Conservation (phyloP, 1,140 invertebrate genomes). For the Dryas iulia region DNA sequence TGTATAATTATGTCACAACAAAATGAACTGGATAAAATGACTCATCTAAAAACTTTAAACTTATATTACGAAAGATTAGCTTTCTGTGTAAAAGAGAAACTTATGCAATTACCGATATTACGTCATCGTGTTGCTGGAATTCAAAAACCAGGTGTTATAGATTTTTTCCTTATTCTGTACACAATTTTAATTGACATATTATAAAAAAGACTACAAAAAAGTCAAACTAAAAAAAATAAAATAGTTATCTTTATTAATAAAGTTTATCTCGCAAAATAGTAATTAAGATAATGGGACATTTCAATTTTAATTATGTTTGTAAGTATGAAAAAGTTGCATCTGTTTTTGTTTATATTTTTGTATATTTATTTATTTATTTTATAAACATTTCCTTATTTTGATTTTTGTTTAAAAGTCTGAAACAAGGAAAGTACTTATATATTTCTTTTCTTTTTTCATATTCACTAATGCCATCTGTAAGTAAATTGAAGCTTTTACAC, state of each 20-base stretch:
- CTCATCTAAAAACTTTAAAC: background rate
- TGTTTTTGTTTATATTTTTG: background rate
- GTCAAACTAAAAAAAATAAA: background rate
- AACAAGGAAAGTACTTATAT: background rate
- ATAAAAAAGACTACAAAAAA: background rate
- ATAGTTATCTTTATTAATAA: constrained; percentile 4
- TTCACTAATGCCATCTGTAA: no score
- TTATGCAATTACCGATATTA: background rate
- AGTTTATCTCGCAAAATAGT: background rate
- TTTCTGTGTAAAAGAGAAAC: constrained; percentile 1
- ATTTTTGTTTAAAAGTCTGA: background rate
- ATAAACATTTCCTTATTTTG: background rate
- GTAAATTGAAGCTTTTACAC: no score
- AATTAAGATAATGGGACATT: background rate
- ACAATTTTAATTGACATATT: constrained; percentile 42
- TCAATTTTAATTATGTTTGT: background rate
- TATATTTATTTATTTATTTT: background rate
- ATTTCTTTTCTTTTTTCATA: no score
- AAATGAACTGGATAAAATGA: background rate
- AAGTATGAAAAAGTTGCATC: background rate
- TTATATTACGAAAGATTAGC: background rate
- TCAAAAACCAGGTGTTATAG: background rate
- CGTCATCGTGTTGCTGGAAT: background rate
- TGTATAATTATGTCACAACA: background rate
- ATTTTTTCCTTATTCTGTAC: constrained; percentile 14